Evolutionary conservation across 2,888 invertebrate species (phyloP).

Genomic region (Achlya flavicornis): DNA sequence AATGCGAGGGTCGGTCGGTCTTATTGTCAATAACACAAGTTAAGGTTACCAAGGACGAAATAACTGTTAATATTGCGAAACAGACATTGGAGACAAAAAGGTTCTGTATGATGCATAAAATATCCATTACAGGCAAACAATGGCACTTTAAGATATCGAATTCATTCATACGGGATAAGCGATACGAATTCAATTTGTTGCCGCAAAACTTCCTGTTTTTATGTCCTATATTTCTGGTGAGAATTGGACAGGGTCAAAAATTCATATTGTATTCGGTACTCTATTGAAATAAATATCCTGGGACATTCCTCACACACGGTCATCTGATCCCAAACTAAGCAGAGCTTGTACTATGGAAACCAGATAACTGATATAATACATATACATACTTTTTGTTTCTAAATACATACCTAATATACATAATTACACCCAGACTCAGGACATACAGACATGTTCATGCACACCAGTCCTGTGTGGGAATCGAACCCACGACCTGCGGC

Average conservation of each 20-base stretch:
- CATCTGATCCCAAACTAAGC: too few relatives aligned
- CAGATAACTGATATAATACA: too few relatives aligned
- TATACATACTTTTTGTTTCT: too few relatives aligned
- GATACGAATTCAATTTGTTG: slow-evolving; percentile 26
- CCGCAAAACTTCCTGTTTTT: slow-evolving; percentile 13
- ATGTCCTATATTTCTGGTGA: slow-evolving; percentile 1
- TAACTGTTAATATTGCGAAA: slow-evolving; percentile 42
- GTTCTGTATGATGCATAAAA: slow-evolving; percentile 48
- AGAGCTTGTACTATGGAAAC: too few relatives aligned
- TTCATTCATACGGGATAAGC: slow-evolving; percentile 27
- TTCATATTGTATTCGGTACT: not conserved
- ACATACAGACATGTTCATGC: too few relatives aligned
- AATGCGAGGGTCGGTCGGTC: not conserved
- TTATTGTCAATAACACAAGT: slow-evolving; percentile 5
- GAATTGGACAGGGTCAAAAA: not conserved
- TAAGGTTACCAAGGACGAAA: slow-evolving; percentile 35
- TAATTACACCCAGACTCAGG: too few relatives aligned
- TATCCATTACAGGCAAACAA: slow-evolving; percentile 41
- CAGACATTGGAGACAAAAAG: slow-evolving; percentile 29
- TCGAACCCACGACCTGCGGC: too few relatives aligned
- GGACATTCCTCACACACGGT: too few relatives aligned
- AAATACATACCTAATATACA: too few relatives aligned
- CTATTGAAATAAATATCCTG: not conserved
- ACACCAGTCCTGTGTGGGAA: too few relatives aligned
- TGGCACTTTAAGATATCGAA: slow-evolving; percentile 31